Evolutionary conservation across 2,113 vertebrate species (phyloP).

Genomic region (Pachypanchax playfairii): DNA sequence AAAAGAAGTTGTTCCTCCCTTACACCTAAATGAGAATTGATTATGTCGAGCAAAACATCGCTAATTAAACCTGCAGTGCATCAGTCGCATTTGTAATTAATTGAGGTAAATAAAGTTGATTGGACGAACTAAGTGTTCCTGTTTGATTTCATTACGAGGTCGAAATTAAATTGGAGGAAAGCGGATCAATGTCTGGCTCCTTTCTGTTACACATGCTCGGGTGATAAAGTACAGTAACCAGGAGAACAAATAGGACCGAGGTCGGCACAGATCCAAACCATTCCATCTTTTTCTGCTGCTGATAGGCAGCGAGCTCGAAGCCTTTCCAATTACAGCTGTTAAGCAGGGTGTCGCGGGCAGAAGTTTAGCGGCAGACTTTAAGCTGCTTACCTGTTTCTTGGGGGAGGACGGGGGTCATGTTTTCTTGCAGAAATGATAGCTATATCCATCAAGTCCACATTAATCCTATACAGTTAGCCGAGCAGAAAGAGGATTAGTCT

Average conservation of each 20-base stretch:
- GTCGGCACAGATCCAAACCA: slow-evolving; percentile 45
- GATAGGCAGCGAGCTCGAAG: slow-evolving; percentile 41
- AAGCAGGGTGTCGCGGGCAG: slow-evolving; percentile 54
- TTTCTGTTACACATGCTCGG: slow-evolving; percentile 38
- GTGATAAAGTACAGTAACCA: slow-evolving; percentile 52
- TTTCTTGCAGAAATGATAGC: slow-evolving; percentile 56
- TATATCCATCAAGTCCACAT: slow-evolving; percentile 61
- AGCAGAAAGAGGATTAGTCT: slow-evolving; percentile 59
- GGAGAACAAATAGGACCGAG: slow-evolving; percentile 20
- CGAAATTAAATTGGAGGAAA: slow-evolving; percentile 71
- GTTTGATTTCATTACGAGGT: slow-evolving; percentile 74
- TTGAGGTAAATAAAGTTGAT: slow-evolving; percentile 75
- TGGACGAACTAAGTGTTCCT: slow-evolving; percentile 74
- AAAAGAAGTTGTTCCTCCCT: slow-evolving; percentile 46
- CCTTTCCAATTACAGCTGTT: slow-evolving; percentile 62
- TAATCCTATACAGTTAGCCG: slow-evolving; percentile 60
- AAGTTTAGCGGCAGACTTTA: slow-evolving; percentile 56
- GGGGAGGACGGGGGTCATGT: slow-evolving; percentile 35
- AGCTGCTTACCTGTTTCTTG: slow-evolving; percentile 67
- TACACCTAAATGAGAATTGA: slow-evolving; percentile 73
- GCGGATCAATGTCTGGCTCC: slow-evolving; percentile 63
- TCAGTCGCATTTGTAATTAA: slow-evolving; percentile 76
- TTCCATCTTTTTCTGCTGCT: slow-evolving; percentile 33
- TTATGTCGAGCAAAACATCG: slow-evolving; percentile 69
- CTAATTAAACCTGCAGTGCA: slow-evolving; percentile 73